Conservation (phyloP, 2,113 vertebrate species). For the Carassius carassius region DNA sequence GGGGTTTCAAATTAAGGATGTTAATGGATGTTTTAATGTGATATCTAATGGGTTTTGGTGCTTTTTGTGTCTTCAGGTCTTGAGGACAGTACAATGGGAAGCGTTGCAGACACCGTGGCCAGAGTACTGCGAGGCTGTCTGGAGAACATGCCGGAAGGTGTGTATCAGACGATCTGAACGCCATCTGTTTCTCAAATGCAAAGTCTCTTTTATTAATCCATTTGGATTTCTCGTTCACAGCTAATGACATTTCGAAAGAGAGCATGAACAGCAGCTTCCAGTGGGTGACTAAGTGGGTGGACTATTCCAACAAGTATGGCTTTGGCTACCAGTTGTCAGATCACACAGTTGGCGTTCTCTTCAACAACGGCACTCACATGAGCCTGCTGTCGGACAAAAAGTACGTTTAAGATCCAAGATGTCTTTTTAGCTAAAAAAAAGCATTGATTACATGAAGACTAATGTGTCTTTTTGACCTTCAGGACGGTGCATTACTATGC, state of each 20-base stretch:
- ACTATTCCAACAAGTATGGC: constrained; percentile 88
- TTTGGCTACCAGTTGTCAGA: constrained; percentile 90
- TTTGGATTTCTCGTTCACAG: constrained; percentile 56
- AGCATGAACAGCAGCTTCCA: constrained; percentile 80
- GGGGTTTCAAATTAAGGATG: not conserved
- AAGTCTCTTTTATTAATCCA: not conserved
- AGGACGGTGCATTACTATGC: constrained; percentile 88
- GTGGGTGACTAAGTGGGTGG: constrained; percentile 92
- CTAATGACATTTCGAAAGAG: constrained; percentile 80
- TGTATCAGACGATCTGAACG: not conserved
- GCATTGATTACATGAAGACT: not conserved
- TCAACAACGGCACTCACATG: constrained; percentile 88
- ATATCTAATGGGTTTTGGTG: constrained; percentile 26
- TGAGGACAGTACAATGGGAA: constrained; percentile 86
- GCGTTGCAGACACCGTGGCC: constrained; percentile 81
- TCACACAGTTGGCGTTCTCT: constrained; percentile 86
- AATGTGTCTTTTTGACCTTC: constrained; percentile 18
- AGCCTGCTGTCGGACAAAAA: constrained; percentile 87
- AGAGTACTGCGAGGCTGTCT: constrained; percentile 82
- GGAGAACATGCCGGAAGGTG: constrained; percentile 84
- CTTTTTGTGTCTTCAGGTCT: constrained; percentile 75
- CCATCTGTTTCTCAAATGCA: not conserved
- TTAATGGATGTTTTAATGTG: constrained; percentile 1
- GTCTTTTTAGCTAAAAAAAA: constrained; percentile 60
- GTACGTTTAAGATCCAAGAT: constrained; percentile 80